Evolutionary conservation across 1,140 invertebrate species (phyloP).

Genomic region (Drosophila pectinifera): DNA sequence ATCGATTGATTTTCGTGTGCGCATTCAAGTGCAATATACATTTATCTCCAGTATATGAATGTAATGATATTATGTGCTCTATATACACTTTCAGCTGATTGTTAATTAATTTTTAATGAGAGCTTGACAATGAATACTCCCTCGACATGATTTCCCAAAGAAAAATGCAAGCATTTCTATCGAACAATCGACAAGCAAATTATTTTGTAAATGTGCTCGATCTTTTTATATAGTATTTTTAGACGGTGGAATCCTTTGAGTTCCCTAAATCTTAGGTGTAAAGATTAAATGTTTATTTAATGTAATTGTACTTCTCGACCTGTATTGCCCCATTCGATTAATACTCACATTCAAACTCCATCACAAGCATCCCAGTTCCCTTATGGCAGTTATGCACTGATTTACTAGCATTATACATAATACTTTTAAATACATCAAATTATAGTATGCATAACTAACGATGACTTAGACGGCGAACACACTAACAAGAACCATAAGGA

Average conservation of each 20-base stretch:
- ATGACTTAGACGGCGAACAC: slow-evolving; percentile 74
- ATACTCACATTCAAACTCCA: neutral
- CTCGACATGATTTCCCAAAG: slow-evolving; percentile 44
- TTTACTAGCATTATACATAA: slow-evolving; percentile 54
- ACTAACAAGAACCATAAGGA: slow-evolving; percentile 59
- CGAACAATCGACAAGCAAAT: slow-evolving; percentile 31
- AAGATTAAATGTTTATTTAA: slow-evolving; percentile 51
- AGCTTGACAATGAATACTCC: slow-evolving; percentile 71
- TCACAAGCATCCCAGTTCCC: slow-evolving; percentile 28
- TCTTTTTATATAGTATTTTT: slow-evolving; percentile 65
- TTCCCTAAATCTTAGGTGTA: slow-evolving; percentile 44
- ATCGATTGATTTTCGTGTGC: slow-evolving; percentile 59
- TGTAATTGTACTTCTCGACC: slow-evolving; percentile 31
- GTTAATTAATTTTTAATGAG: slow-evolving; percentile 82
- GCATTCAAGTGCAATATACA: slow-evolving; percentile 74
- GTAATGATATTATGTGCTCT: slow-evolving; percentile 68
- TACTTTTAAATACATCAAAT: slow-evolving; percentile 49
- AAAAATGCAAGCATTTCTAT: slow-evolving; percentile 44
- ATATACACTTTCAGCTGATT: slow-evolving; percentile 68
- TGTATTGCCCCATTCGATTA: slow-evolving; percentile 16
- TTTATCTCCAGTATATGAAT: slow-evolving; percentile 45
- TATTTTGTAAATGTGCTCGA: slow-evolving; percentile 68
- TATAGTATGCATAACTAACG: slow-evolving; percentile 66
- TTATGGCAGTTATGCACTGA: slow-evolving; percentile 73
- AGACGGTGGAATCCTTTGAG: slow-evolving; percentile 43